Conservation (phyloP, 2,113 vertebrate genomes). For the Glaucomys volans region DNA sequence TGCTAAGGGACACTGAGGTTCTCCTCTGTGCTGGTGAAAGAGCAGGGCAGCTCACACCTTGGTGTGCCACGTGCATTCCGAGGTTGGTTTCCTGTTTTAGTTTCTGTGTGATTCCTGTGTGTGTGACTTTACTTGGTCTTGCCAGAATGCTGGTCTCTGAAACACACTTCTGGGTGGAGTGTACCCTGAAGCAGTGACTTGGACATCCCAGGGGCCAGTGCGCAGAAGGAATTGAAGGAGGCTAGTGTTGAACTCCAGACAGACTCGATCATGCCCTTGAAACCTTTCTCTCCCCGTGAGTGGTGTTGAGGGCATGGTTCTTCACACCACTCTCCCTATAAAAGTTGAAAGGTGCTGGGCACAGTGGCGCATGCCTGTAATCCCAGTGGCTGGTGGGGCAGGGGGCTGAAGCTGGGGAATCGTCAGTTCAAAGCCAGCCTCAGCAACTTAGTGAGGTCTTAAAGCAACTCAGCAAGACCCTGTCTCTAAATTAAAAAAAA, state of each 20-base stretch:
- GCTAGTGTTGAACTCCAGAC: background rate
- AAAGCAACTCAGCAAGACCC: too few species aligned
- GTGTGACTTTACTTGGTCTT: background rate
- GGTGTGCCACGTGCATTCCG: background rate
- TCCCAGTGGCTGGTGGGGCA: too few species aligned
- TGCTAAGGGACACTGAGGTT: constrained; percentile 55
- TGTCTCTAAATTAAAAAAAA: too few species aligned
- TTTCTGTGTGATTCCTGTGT: background rate
- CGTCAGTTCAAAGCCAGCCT: too few species aligned
- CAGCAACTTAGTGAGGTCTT: too few species aligned
- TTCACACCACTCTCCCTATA: background rate
- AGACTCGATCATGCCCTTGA: background rate
- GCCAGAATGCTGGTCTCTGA: background rate
- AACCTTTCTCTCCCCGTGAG: background rate
- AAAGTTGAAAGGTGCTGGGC: background rate
- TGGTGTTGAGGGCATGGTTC: background rate
- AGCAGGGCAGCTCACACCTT: background rate
- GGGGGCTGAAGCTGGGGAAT: too few species aligned
- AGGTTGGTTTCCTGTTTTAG: background rate
- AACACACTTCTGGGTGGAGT: background rate
- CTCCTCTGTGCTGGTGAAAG: background rate
- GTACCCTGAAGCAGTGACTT: background rate
- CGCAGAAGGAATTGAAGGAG: background rate
- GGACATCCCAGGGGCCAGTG: too few species aligned
- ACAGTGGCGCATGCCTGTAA: background rate